Evolutionary conservation across 2,113 vertebrate genomes (phyloP), one percentile per base, ranked within the genome.

Genomic region (Scatophagus argus): DNA sequence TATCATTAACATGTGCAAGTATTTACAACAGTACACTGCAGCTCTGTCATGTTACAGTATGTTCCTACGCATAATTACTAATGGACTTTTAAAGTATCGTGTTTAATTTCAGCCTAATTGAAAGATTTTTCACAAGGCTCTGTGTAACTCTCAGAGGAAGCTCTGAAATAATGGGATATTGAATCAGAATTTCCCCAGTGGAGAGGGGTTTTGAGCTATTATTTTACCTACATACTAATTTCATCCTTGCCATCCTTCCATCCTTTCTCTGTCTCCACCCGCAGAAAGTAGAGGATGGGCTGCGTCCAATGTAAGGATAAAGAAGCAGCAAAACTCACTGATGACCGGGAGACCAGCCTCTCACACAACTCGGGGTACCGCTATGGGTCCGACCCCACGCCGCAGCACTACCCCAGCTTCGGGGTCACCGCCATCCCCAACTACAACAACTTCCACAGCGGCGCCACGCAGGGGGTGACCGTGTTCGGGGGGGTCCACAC

Each of bases 281-380:
- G 5, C 92, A 99, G 98, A 97, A 93, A 94, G 95, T 96, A 97
- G 97, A 99, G 97, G 96, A 99, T 99, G 98, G 98, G 98, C 98
- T 99, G 98, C 96, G 98, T 99, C 96, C 98, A 99, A 99, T 99
- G 98, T 94, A 99, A 99, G 97, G 98, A 99, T 93, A 99, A 99
- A 96, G 98, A 99, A 96, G 96, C 98, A 96, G 96, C 97, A 74
- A 99, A 99, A 97, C 96, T 98, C 92, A 98, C 97, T 3, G 98
- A 99, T 3, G 97, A 99, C 90, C 94, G 97, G 86, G 97, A 99
- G 84, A 96, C 97, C 89, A 97, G 97, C 89, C 95, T 98, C 93
- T 96, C 97, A 46, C 98, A 99, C 94, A 97, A 96, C 91, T 95
- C 97, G 32, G 97, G 98, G 76, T 98, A 97, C 93, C 97, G 98